Conservation (phyloP, 2,888 invertebrate species). For the Amorpha juglandis region DNA sequence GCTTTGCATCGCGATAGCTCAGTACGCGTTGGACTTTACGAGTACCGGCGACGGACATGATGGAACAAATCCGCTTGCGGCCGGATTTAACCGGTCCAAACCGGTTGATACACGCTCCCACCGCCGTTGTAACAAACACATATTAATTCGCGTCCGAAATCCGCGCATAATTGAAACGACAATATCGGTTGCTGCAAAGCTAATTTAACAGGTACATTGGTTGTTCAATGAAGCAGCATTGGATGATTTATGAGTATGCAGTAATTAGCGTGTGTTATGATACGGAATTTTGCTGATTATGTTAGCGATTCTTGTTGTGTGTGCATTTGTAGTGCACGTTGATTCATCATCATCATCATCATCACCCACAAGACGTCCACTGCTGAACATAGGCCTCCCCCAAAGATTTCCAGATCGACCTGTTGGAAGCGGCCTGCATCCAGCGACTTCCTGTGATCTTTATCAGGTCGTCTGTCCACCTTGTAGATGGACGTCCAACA, state of each 20-base stretch:
- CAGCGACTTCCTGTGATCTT: too few relatives aligned
- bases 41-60: constrained; percentile 44
- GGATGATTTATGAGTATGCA: constrained; percentile 50
- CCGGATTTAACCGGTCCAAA: constrained; percentile 50
- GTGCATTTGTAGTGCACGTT: too few relatives aligned
- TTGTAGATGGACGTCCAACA: too few relatives aligned
- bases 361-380: too few relatives aligned
- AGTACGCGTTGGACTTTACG: constrained; percentile 30
- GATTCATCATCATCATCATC: too few relatives aligned
- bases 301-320: neutral
- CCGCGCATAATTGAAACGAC: constrained; percentile 53
- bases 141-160: constrained; percentile 50
- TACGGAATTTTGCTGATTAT: neutral
- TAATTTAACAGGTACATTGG: constrained; percentile 57
- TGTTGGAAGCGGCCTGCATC: too few relatives aligned
- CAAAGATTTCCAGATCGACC: too few relatives aligned
- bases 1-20: neutral
- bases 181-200: constrained; percentile 50
- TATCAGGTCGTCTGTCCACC: too few relatives aligned
- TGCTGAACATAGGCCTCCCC: too few relatives aligned
- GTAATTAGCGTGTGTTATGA: constrained; percentile 2
- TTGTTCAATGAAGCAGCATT: constrained; percentile 52
- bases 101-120: constrained; percentile 37
- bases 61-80: constrained; percentile 51
- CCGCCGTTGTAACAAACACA: constrained; percentile 48